Conservation (phyloP, 2,888 invertebrate genomes). For the Monochamus alternatus region DNA sequence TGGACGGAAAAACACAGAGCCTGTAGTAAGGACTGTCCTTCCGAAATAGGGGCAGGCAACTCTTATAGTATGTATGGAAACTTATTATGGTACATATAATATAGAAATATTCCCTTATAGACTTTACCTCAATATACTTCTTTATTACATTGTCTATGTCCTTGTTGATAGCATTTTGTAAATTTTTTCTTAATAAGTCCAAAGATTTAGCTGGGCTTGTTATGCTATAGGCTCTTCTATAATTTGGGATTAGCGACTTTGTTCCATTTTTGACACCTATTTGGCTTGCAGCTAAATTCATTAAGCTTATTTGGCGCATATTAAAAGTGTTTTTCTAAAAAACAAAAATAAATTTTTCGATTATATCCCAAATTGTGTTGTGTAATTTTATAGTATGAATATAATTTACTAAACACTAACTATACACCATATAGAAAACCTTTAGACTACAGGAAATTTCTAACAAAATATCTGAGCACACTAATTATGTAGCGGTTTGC, state of each 20-base stretch:
- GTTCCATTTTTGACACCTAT: slow-evolving; percentile 75
- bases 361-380: too few relatives aligned
- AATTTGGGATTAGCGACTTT: slow-evolving; percentile 62
- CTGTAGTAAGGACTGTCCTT: too few relatives aligned
- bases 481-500: too few relatives aligned
- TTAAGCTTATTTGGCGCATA: slow-evolving; percentile 82
- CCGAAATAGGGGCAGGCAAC: too few relatives aligned
- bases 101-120: background rate
- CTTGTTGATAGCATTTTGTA: slow-evolving; percentile 84
- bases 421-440: too few relatives aligned
- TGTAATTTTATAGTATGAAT: too few relatives aligned
- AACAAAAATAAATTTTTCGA: slow-evolving; percentile 10
- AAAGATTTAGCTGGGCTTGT: slow-evolving; percentile 75
- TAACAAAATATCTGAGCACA: too few relatives aligned
- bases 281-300: slow-evolving; percentile 79
- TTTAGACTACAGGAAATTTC: too few relatives aligned
- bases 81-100: background rate
- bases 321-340: slow-evolving; percentile 75
- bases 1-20: too few relatives aligned
- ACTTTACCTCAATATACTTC: slow-evolving; percentile 81
- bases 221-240: slow-evolving; percentile 70
- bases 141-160: slow-evolving; percentile 85
- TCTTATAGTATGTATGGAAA: too few relatives aligned
- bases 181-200: slow-evolving; percentile 82
- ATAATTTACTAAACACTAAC: too few relatives aligned